Conservation (phyloP, 2,888 invertebrate genomes). For the Mythimna impura region DNA sequence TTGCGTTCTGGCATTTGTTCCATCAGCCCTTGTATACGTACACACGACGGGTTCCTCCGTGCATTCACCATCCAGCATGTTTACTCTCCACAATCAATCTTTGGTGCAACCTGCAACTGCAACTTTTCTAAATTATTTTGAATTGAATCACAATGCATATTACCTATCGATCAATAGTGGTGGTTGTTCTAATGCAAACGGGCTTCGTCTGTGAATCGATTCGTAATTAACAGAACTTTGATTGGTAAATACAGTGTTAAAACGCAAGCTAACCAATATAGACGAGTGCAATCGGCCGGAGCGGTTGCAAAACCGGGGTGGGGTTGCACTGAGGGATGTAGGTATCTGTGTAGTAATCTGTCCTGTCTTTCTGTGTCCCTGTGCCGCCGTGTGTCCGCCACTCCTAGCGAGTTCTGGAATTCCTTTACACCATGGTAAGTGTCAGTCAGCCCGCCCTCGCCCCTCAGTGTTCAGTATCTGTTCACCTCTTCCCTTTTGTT, state of each 20-base stretch:
- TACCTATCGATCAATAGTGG: conserved; percentile 73
- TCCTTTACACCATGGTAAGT: conserved; percentile 99
- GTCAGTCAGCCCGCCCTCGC: conserved; percentile 92
- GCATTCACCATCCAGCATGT: conserved; percentile 84
- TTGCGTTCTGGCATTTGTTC: conserved; percentile 90
- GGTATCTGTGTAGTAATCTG: conserved; percentile 92
- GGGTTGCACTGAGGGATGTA: conserved; percentile 91
- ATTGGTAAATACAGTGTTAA: conserved; percentile 84
- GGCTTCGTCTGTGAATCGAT: conserved; percentile 81
- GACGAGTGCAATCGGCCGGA: conserved; percentile 86
- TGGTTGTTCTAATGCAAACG: conserved; percentile 90
- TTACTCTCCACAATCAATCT: conserved; percentile 76
- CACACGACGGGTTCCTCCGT: conserved; percentile 76
- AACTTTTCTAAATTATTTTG: conserved; percentile 60
- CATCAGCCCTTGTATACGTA: conserved; percentile 78
- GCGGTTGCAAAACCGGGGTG: conserved; percentile 87
- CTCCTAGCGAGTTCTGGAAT: conserved; percentile 99
- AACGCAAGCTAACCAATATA: conserved; percentile 90
- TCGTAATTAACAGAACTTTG: conserved; percentile 71
- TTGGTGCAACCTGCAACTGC: conserved; percentile 79
- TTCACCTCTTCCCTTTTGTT: conserved; percentile 90
- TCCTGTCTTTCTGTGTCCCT: conserved; percentile 93
- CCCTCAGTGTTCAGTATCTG: conserved; percentile 91
- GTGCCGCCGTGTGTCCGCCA: conserved; percentile 93
- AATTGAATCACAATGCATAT: conserved; percentile 41